These are phyloP conservation scores for Marcusenius ussheri DNA, from an alignment of 2,113 vertebrate genomes.

Conservation along the genomic window DNA sequence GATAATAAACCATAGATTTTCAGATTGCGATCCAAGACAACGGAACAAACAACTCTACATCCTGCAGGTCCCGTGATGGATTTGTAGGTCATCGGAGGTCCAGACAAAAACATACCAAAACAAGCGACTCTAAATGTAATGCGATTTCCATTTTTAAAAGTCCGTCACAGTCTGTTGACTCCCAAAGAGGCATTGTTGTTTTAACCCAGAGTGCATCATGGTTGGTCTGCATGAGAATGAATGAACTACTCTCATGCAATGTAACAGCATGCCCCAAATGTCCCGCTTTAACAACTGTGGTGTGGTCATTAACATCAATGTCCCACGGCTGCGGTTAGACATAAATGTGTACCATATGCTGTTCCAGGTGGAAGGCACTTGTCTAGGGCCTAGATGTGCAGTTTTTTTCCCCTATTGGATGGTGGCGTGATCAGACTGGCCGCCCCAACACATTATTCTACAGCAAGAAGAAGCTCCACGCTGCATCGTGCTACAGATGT, in stretches of 20 bases:
- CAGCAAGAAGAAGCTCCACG: neutral
- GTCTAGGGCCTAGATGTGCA: neutral
- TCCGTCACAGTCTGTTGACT: neutral
- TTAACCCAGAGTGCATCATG: neutral
- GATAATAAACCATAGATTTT: neutral
- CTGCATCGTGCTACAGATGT: neutral
- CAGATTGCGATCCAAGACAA: neutral
- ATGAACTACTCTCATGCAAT: neutral
- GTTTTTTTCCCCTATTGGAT: neutral
- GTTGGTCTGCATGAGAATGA: neutral
- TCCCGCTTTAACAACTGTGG: neutral
- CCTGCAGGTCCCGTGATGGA: neutral
- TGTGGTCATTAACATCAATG: constrained; percentile 11
- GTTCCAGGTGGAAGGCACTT: neutral
- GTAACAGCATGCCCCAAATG: neutral
- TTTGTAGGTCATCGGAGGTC: neutral
- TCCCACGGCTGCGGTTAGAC: neutral
- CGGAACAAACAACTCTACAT: neutral
- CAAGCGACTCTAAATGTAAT: neutral
- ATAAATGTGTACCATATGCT: constrained; percentile 9
- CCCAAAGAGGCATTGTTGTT: constrained; percentile 16
- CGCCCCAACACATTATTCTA: neutral
- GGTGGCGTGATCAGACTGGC: neutral
- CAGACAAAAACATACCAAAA: constrained; percentile 12
- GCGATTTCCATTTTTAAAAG: constrained; percentile 14